Conservation (phyloP, 2,797 vertebrate species). For the Channallabes apus region DNA sequence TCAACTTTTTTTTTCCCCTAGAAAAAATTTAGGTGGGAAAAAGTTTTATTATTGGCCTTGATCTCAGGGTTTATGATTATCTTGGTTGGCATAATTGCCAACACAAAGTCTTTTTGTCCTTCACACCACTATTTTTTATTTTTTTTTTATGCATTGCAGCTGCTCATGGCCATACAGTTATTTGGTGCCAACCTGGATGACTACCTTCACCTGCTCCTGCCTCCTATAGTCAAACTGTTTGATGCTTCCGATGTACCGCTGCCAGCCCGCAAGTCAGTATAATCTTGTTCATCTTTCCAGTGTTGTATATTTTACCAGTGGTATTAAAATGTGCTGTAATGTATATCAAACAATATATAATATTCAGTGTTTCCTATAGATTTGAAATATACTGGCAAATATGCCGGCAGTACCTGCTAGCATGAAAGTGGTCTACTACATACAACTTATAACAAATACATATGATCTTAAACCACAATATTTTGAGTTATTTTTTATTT, state of each 20-base stretch:
- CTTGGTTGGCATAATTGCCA: neutral
- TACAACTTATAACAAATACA: no score
- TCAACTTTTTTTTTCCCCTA: neutral
- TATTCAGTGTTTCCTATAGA: neutral
- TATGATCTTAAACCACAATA: no score
- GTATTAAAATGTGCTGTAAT: neutral
- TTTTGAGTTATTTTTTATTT: no score
- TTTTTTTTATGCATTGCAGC: conserved; percentile 67
- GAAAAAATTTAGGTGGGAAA: neutral
- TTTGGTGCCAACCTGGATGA: conserved; percentile 98
- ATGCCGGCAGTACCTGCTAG: no score
- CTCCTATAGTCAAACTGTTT: conserved; percentile 96
- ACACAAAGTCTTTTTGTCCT: neutral
- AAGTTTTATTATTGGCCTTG: neutral
- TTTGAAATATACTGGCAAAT: no score
- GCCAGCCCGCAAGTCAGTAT: conserved; percentile 89
- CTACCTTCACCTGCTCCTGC: conserved; percentile 93
- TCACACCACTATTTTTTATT: neutral
- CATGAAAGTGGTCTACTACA: no score
- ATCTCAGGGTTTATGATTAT: neutral
- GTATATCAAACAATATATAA: neutral
- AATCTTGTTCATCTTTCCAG: neutral
- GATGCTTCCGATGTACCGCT: conserved; percentile 91
- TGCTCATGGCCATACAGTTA: conserved; percentile 93
- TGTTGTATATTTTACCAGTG: neutral